phyloP scores from a whole-genome alignment of 2,113 vertebrate genomes.

The Misgurnus anguillicaudatus region DNA sequence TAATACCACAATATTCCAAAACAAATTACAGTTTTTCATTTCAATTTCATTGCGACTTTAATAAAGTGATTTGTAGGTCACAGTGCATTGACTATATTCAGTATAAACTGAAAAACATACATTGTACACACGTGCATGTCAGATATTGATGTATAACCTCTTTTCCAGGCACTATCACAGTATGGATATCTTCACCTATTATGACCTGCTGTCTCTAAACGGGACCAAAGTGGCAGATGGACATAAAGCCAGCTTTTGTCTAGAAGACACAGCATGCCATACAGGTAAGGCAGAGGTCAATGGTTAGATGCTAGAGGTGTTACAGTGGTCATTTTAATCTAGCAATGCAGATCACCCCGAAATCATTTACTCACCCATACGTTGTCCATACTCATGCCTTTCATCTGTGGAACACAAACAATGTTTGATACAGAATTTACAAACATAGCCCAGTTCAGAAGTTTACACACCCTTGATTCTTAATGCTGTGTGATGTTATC shows the following conservation, averaged over 20 bases:
- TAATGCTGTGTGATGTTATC: too few species aligned
- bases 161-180: conserved; percentile 93
- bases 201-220: conserved; percentile 88
- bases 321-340: neutral
- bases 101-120: neutral
- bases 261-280: conserved; percentile 92
- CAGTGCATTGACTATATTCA: neutral
- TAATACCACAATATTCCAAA: too few species aligned
- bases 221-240: conserved; percentile 95
- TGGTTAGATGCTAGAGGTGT: neutral
- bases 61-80: neutral
- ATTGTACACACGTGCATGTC: neutral
- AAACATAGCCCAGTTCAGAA: too few species aligned
- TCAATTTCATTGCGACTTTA: too few species aligned
- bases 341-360: too few species aligned
- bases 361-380: too few species aligned
- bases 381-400: too few species aligned
- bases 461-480: too few species aligned
- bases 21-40: too few species aligned
- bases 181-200: conserved; percentile 98
- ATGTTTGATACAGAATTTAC: too few species aligned
- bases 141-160: neutral
- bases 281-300: conserved; percentile 74
- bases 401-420: too few species aligned
- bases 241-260: conserved; percentile 98